Base-by-base conservation (phyloP, 2,113 vertebrate genomes). In the Macquaria australasica region DNA sequence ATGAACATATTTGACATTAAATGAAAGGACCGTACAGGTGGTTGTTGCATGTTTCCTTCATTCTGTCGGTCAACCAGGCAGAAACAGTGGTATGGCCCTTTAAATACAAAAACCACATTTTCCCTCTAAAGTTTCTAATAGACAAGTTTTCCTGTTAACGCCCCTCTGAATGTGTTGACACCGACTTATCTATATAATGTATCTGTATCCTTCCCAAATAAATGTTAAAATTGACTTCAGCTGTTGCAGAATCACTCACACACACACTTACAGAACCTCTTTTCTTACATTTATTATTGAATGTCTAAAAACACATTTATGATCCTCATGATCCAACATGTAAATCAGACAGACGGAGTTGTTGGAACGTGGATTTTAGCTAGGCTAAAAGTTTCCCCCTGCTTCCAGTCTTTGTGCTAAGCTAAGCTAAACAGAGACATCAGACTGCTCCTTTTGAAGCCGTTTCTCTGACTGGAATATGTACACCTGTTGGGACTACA, bases 181-280 rank as follows among this genome's bases (percentile, higher is more conserved):
- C 56, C 0, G 43, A 66, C 23, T 62, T n/a, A 20, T 62, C 39
- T 53, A 11, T 67, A 45, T 37, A 41, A 71, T 59, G 31, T 11
- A 51, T 72, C 59, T 66, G 28, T 73, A 66, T 53, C 81, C 51
- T 64, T 9, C 18, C 16, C 15, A 53, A 77, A 48, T 86, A 16
- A 82, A 80, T 21, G 3, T 14, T 34, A 23, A 81, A 31, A 23
- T 4, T 1, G 0, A 41, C 59, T 25, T 31, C 43, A 50, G 16
- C 67, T 69, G 59, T 14, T 18, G 7, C 31, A 62, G 28, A 62
- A 28, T 59, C 53, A 1, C 9, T 56, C 53, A 31, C 28, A 31
- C 28, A 31, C 28, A 31, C 28, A 31, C 28, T 31, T 2, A 31
- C 28, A 31, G 28, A 31, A 31, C 28, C 2, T 31, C 1, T 31